Percentiles rank a stretch among this genome's conserved stretches.
Conservation (phyloP, 1,140 invertebrate genomes). For the Ceratina calcarata region DNA sequence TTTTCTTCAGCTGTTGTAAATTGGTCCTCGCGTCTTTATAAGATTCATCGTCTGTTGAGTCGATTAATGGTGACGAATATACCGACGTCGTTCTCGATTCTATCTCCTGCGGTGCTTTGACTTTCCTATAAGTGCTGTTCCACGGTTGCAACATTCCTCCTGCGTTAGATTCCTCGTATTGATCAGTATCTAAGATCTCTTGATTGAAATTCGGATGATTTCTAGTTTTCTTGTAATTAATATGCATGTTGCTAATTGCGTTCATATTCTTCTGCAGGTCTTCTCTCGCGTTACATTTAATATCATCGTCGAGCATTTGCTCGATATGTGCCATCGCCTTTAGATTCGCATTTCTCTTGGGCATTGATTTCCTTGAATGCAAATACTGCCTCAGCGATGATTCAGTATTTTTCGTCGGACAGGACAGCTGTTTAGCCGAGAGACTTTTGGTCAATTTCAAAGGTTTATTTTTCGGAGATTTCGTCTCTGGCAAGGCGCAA, state of each 20-base stretch:
- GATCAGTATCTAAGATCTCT: neutral
- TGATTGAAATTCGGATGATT: neutral
- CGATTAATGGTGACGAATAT: neutral
- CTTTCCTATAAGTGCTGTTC: conserved; percentile 11
- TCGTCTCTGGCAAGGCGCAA: neutral
- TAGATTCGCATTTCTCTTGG: neutral
- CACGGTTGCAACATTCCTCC: conserved; percentile 11
- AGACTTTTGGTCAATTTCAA: neutral
- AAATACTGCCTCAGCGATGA: neutral
- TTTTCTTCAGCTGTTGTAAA: conserved; percentile 67
- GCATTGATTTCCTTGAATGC: neutral
- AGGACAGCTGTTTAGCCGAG: conserved; percentile 13
- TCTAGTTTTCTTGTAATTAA: neutral
- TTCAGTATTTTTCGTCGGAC: neutral
- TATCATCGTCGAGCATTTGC: neutral
- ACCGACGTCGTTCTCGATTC: neutral
- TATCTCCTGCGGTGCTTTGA: neutral
- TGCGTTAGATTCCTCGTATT: neutral
- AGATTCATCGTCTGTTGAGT: conserved; percentile 53
- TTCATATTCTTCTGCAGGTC: neutral
- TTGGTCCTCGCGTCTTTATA: conserved; percentile 55
- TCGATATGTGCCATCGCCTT: neutral
- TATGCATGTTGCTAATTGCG: neutral
- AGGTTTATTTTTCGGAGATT: neutral
- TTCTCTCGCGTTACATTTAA: neutral